Percentiles rank a stretch among this genome's conserved stretches.
These are phyloP conservation scores for Drosophila paracracens DNA, from an alignment of 2,888 invertebrate species.

Conservation along the genomic window DNA sequence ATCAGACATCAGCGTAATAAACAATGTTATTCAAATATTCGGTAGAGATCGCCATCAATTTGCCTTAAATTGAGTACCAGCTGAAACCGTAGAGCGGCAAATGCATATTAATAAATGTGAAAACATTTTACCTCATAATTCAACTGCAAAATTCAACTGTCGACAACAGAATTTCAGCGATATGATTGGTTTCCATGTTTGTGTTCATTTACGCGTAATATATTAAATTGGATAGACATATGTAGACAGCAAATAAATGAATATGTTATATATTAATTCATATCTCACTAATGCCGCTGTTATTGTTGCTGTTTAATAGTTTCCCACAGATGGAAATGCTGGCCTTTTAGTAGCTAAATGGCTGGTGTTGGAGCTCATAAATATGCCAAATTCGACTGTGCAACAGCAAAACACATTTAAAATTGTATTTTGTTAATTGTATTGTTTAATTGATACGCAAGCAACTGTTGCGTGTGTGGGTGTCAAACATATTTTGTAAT, in stretches of 20 bases:
- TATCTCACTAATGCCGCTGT: slow-evolving; percentile 53
- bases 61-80: slow-evolving; percentile 46
- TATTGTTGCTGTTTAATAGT: slow-evolving; percentile 29
- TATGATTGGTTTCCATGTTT: slow-evolving; percentile 12
- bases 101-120: slow-evolving; percentile 31
- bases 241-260: slow-evolving; percentile 25
- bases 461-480: slow-evolving; percentile 46
- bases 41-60: slow-evolving; percentile 51
- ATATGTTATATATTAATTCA: slow-evolving; percentile 27
- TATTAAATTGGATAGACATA: slow-evolving; percentile 29
- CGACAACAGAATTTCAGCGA: slow-evolving; percentile 29
- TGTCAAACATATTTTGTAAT: slow-evolving; percentile 58
- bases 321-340: slow-evolving; percentile 32
- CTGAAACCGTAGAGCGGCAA: slow-evolving; percentile 22
- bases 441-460: slow-evolving; percentile 48
- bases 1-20: slow-evolving; percentile 24
- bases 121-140: slow-evolving; percentile 40
- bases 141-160: slow-evolving; percentile 40
- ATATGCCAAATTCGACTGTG: slow-evolving; percentile 31
- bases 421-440: slow-evolving; percentile 55
- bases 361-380: slow-evolving; percentile 65
- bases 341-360: slow-evolving; percentile 42
- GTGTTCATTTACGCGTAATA: background rate
- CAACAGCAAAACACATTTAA: slow-evolving; percentile 33
- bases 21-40: slow-evolving; percentile 30